Evolutionary conservation across 2,113 vertebrate species (phyloP), one percentile per base, ranked within the genome.

Genomic region (Salvator merianae): DNA sequence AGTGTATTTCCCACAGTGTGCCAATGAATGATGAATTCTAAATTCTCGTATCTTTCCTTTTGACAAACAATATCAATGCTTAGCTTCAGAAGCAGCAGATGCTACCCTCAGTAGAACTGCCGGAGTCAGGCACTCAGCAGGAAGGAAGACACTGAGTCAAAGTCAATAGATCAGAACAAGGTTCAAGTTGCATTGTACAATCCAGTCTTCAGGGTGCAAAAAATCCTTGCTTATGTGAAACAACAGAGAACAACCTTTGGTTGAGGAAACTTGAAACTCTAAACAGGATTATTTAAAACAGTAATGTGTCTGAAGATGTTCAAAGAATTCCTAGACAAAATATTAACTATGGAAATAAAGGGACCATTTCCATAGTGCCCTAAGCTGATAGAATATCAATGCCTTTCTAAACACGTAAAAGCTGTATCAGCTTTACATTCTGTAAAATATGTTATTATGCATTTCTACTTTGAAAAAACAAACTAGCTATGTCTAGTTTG

Each of bases 141-240:
- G 28, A 50, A 84, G 50, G 40, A 79, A 72, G 78, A 59, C 0
- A 0, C 12, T 66, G 0, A 87, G 71, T 81, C 78, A 72, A 80
- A 90, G 73, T 47, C 75, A 84, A 78, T 0, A 66, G 55, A 78
- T 43, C 78, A 90, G 75, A 84, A 40, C 82, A 73, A 65, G 74
- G 68, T 43, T 81, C 43, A 83, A 75, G 72, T 66, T 76, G 86
- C 73, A 89, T 71, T 75, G 87, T 34, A 79, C 24, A 43, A 77
- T 83, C 55, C 63, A 32, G 53, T 87, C 70, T 0, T 53, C 30
- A 40, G 14, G 50, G 47, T 55, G 12, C 30, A 70, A 77, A 66
- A 72, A 63, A 47, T 66, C 8, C 6, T 26, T 69, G 69, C n/a
- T 63, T 69, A 26, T 50, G 73, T 12, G 28, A 88, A 77, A 34